Percentiles rank a stretch among this genome's conserved stretches.
Evolutionary conservation across 2,113 vertebrate species (phyloP).

Genomic region (Nannobrachium achirus): DNA sequence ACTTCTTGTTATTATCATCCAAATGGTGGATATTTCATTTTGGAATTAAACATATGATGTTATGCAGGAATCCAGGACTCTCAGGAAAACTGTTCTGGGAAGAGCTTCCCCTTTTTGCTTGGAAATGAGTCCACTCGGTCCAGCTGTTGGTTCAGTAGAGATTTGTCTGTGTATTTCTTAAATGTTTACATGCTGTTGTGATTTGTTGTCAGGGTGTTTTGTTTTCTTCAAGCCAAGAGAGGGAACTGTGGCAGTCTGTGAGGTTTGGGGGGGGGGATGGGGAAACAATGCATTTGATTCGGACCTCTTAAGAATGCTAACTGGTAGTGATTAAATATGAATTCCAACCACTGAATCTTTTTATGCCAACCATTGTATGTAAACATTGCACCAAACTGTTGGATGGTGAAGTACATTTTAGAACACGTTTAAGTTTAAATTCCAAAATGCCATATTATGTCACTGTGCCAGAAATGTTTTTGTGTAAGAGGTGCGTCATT

Average conservation of each 20-base stretch:
- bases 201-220: slow-evolving; percentile 38
- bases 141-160: slow-evolving; percentile 32
- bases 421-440: slow-evolving; percentile 32
- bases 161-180: slow-evolving; percentile 18
- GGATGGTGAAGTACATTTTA: slow-evolving; percentile 9
- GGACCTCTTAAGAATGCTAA: slow-evolving; percentile 22
- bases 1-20: slow-evolving; percentile 12
- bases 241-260: slow-evolving; percentile 10
- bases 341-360: slow-evolving; percentile 32
- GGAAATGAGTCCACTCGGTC: slow-evolving; percentile 31
- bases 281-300: slow-evolving; percentile 1
- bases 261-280: slow-evolving; percentile 2
- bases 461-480: slow-evolving; percentile 45
- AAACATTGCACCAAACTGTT: slow-evolving; percentile 21
- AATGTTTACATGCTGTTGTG: slow-evolving; percentile 64
- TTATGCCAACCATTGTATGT: background rate
- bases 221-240: slow-evolving; percentile 34
- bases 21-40: slow-evolving; percentile 7
- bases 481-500: slow-evolving; percentile 37
- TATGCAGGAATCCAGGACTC: slow-evolving; percentile 32
- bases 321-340: slow-evolving; percentile 42
- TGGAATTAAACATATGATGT: slow-evolving; percentile 8
- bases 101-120: slow-evolving; percentile 4
- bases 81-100: slow-evolving; percentile 41
- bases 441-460: slow-evolving; percentile 33